Percentiles rank a stretch among this genome's conserved stretches.
Evolutionary conservation across 2,797 vertebrate species (phyloP).

Genomic region (Pantherophis alleghaniensis): DNA sequence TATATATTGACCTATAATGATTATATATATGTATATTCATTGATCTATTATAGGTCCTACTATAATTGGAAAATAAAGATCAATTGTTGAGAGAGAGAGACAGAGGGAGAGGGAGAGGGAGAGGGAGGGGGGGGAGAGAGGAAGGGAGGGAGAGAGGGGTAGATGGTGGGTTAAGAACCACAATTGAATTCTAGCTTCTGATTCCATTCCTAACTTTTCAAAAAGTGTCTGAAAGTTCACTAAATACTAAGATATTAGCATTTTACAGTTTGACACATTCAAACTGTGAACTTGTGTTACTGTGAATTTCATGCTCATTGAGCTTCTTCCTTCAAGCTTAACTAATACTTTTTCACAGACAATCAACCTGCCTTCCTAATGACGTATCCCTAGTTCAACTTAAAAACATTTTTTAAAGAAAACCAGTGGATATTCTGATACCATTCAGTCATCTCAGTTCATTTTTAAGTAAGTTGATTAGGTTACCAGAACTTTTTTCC

Average conservation of each 20-base stretch:
- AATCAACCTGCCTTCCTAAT: constrained; percentile 42
- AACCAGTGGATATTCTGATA: constrained; percentile 7
- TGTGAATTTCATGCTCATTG: constrained; percentile 43
- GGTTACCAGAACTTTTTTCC: neutral
- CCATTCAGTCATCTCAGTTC: constrained; percentile 14
- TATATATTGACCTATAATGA: no score
- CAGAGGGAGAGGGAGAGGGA: no score
- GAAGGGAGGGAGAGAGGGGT: no score
- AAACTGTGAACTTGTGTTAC: constrained; percentile 18
- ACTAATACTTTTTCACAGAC: constrained; percentile 41
- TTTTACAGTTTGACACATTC: constrained; percentile 11
- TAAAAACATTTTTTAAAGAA: constrained; percentile 18
- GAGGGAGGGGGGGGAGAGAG: no score
- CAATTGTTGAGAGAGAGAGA: no score
- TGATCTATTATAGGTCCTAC: no score
- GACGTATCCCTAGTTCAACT: constrained; percentile 32
- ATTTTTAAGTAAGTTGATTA: constrained; percentile 21
- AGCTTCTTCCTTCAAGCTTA: constrained; percentile 47
- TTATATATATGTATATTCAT: no score
- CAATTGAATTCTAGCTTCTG: neutral
- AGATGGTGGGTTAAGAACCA: neutral
- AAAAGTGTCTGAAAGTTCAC: neutral
- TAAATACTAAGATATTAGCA: neutral
- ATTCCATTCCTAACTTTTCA: neutral
- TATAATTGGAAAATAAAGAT: no score